Percentiles rank a stretch among this genome's conserved stretches.
phyloP scores from a whole-genome alignment of 1,140 invertebrate genomes.

The Sesamia nonagrioides region DNA sequence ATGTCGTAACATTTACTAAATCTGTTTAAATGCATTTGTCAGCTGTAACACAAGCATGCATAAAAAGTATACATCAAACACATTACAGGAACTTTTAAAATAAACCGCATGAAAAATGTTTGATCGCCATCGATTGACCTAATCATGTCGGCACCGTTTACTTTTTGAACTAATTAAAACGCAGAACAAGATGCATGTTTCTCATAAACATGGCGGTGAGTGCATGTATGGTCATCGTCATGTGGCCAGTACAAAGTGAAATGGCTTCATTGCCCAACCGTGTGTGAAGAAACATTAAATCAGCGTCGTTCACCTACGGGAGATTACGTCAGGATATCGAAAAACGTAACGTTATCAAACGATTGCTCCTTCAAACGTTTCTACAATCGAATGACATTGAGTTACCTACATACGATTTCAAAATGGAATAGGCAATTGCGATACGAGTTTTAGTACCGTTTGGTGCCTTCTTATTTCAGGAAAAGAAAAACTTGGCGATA shows the following conservation, averaged over 20 bases:
- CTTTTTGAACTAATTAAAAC: conserved; percentile 71
- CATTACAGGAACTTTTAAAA: conserved; percentile 66
- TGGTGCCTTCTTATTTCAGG: neutral
- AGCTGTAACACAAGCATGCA: conserved; percentile 16
- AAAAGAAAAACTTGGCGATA: conserved; percentile 2
- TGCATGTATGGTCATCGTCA: conserved; percentile 47
- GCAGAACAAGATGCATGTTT: conserved; percentile 34
- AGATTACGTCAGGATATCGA: conserved; percentile 35
- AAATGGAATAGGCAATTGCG: conserved; percentile 28
- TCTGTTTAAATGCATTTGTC: conserved; percentile 32
- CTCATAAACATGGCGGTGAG: conserved; percentile 40
- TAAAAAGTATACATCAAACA: conserved; percentile 50
- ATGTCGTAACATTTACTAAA: conserved; percentile 30
- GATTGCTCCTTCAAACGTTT: conserved; percentile 16
- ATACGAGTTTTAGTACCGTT: conserved; percentile 2
- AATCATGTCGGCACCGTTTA: conserved; percentile 71
- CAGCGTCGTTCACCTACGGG: conserved; percentile 21
- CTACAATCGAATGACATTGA: conserved; percentile 26
- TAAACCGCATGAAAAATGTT: conserved; percentile 71
- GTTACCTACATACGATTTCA: conserved; percentile 27
- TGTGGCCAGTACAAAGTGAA: conserved; percentile 10
- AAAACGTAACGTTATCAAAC: conserved; percentile 27
- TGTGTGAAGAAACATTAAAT: conserved; percentile 26
- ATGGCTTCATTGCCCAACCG: conserved; percentile 24
- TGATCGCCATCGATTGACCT: conserved; percentile 71